Conservation (phyloP, 2,797 vertebrate species). For the Sebastes nivosus region DNA sequence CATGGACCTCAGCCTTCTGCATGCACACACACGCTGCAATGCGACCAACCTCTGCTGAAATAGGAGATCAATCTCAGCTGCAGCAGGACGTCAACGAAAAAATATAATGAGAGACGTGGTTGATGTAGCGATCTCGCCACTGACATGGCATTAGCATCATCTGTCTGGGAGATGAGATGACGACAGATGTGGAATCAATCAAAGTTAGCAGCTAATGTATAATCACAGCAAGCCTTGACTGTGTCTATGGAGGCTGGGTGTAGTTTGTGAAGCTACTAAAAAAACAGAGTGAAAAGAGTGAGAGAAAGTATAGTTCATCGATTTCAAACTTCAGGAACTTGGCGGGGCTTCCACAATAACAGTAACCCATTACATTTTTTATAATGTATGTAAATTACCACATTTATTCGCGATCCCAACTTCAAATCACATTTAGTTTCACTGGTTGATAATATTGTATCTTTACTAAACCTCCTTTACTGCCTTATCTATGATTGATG, state of each 20-base stretch:
- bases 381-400: neutral
- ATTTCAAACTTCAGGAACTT: neutral
- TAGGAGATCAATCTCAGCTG: slow-evolving; percentile 25
- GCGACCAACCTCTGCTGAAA: slow-evolving; percentile 7
- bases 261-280: neutral
- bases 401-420: neutral
- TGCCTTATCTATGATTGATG: neutral
- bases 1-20: slow-evolving; percentile 20
- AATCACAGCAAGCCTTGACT: slow-evolving; percentile 23
- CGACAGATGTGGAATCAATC: slow-evolving; percentile 38
- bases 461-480: neutral
- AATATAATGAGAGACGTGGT: slow-evolving; percentile 45
- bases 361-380: neutral
- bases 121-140: slow-evolving; percentile 10
- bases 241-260: neutral
- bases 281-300: neutral
- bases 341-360: neutral
- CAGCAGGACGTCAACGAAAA: slow-evolving; percentile 12
- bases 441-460: neutral
- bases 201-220: slow-evolving; percentile 25
- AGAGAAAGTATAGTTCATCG: neutral
- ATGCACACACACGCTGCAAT: neutral
- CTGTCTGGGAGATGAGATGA: slow-evolving; percentile 39
- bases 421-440: neutral
- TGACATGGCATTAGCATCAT: slow-evolving; percentile 32